A percentile compares a stretch with the other conserved stretches of the same genome.
Conservation (phyloP, 1,140 invertebrate genomes). For the Sipha flava region DNA sequence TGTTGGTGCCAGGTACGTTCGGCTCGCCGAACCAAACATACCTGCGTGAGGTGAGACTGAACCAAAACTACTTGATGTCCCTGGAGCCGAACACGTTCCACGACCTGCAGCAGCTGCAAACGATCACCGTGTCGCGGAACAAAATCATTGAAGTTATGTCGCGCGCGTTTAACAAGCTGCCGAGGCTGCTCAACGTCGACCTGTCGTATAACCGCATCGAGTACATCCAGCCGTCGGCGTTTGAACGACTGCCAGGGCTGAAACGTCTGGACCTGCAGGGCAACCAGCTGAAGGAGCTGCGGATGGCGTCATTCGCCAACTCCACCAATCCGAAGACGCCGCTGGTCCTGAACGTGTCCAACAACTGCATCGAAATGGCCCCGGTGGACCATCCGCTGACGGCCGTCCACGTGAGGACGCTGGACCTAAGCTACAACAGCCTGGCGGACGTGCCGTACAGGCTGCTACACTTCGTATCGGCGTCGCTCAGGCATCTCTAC, state of each 20-base stretch:
- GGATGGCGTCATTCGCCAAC: constrained; percentile 57
- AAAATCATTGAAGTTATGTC: constrained; percentile 52
- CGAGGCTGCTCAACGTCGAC: constrained; percentile 59
- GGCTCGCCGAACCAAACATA: constrained; percentile 59
- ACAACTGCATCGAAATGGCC: constrained; percentile 56
- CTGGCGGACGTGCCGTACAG: constrained; percentile 56
- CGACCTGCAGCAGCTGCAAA: constrained; percentile 55
- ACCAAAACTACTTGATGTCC: constrained; percentile 59
- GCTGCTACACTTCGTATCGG: constrained; percentile 53
- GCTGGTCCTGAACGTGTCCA: constrained; percentile 58
- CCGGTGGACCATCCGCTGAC: constrained; percentile 47
- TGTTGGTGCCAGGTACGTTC: constrained; percentile 57
- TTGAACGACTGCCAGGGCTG: constrained; percentile 58
- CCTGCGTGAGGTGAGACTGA: constrained; percentile 64
- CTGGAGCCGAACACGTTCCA: constrained; percentile 57
- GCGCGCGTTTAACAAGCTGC: constrained; percentile 56
- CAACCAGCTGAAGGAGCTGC: constrained; percentile 59
- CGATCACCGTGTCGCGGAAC: constrained; percentile 62
- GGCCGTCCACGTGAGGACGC: constrained; percentile 51
- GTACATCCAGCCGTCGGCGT: constrained; percentile 54
- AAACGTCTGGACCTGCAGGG: constrained; percentile 62
- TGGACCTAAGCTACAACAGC: constrained; percentile 63
- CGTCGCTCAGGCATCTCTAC: constrained; percentile 55
- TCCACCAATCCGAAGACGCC: constrained; percentile 53
- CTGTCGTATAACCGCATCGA: constrained; percentile 58